A percentile compares a stretch with the other conserved stretches of the same genome.
These are phyloP conservation scores for Smutsia gigantea DNA, from an alignment of 2,797 vertebrate species.

Conservation along the genomic window DNA sequence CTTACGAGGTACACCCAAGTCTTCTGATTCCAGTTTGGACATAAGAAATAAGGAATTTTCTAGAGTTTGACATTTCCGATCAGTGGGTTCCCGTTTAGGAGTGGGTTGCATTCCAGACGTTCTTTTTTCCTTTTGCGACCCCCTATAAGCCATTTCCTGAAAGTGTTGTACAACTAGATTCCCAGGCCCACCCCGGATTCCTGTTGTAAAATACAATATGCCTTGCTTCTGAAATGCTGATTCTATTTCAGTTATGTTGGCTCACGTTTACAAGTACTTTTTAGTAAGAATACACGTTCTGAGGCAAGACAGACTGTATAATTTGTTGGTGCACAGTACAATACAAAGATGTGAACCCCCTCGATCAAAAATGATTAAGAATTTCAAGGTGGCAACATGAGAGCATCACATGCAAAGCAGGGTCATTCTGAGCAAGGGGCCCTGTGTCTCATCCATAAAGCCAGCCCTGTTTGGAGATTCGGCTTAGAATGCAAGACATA, in stretches of 20 bases:
- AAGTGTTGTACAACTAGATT: not conserved
- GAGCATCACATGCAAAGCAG: not conserved
- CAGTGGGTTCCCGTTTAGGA: not conserved
- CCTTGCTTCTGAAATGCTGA: not conserved
- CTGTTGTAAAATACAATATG: not conserved
- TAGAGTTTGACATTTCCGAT: not conserved
- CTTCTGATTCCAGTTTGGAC: not conserved
- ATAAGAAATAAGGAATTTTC: not conserved
- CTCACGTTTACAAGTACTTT: not conserved
- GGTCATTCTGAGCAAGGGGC: not conserved
- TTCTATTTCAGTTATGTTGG: not conserved
- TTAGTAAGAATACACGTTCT: not conserved
- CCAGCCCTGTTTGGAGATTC: not conserved
- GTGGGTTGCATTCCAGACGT: not conserved
- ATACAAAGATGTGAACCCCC: not conserved
- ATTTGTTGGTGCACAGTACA: not conserved
- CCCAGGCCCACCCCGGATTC: not conserved
- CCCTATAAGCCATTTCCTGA: not conserved
- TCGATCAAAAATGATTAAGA: not conserved
- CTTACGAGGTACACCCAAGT: rapidly evolving
- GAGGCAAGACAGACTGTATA: not conserved
- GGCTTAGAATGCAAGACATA: not conserved
- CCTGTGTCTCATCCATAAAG: not conserved
- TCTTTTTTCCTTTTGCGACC: not conserved
- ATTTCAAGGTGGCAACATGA: not conserved